Evolutionary conservation across 1,140 invertebrate species (phyloP).

Genomic region (Cotesia typhae): DNA sequence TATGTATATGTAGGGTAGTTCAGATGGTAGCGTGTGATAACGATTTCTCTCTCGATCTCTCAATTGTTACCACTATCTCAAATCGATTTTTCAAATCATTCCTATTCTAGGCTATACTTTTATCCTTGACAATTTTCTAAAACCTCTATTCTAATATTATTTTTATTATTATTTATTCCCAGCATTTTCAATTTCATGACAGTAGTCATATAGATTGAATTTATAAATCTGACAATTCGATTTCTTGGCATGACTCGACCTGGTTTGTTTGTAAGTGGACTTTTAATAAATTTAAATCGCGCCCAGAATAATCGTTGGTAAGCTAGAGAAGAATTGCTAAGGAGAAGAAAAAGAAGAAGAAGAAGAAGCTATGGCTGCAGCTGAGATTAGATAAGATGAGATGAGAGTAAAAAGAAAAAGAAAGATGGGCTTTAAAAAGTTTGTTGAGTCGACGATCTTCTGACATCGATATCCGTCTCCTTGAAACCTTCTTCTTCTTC

Average conservation of each 20-base stretch:
- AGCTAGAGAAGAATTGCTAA: background rate
- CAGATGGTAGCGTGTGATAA: slow-evolving; percentile 1
- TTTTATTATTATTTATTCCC: background rate
- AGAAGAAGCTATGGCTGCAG: background rate
- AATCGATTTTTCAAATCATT: slow-evolving; percentile 11
- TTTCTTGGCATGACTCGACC: slow-evolving; percentile 13
- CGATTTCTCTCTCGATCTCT: slow-evolving; percentile 8
- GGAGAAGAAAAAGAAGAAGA: background rate
- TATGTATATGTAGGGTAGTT: too few species aligned
- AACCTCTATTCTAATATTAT: background rate
- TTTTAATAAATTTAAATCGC: slow-evolving; percentile 25
- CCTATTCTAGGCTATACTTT: background rate
- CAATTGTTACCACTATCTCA: slow-evolving; percentile 2
- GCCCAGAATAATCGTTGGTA: background rate
- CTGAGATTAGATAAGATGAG: background rate
- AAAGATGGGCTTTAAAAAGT: slow-evolving; percentile 1
- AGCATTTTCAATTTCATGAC: slow-evolving; percentile 1
- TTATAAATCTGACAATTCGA: slow-evolving; percentile 12
- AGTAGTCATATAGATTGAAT: background rate
- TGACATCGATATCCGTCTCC: slow-evolving; percentile 15
- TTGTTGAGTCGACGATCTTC: slow-evolving; percentile 4
- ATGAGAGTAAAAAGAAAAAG: too few species aligned
- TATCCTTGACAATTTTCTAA: background rate
- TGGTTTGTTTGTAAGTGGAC: slow-evolving; percentile 15
- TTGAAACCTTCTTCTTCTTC: slow-evolving; percentile 19